These are phyloP conservation scores for Streptopelia turtur DNA, from an alignment of 2,797 vertebrate species.

Conservation along the genomic window DNA sequence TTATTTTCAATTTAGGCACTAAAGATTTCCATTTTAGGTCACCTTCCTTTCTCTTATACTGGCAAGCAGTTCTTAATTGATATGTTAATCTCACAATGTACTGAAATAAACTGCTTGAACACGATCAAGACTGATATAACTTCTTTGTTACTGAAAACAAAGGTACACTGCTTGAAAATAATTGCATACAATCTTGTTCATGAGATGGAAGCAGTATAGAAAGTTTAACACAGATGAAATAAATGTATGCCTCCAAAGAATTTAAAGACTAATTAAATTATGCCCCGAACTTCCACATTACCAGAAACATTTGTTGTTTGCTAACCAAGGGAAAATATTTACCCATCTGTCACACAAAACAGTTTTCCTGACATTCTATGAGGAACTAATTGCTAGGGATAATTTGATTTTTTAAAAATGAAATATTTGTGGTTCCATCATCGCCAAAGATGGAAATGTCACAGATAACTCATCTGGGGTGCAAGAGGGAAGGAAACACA, in stretches of 20 bases:
- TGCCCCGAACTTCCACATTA: not conserved
- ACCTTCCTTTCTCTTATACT: not conserved
- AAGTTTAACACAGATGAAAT: not conserved
- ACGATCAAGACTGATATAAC: not conserved
- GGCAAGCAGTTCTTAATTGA: not conserved
- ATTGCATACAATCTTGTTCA: not conserved
- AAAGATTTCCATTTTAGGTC: not conserved
- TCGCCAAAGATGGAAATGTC: slow-evolving; percentile 8
- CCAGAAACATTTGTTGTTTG: not conserved
- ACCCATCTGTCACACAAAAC: not conserved
- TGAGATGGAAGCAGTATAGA: not conserved
- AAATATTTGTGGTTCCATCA: not conserved
- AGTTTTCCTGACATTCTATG: not conserved
- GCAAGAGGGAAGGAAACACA: not conserved
- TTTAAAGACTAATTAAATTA: slow-evolving; percentile 3
- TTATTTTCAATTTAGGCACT: not conserved
- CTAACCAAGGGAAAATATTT: slow-evolving; percentile 19
- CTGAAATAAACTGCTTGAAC: not conserved
- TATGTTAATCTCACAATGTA: not conserved
- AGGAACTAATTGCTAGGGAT: slow-evolving; percentile 24
- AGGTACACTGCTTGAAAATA: not conserved
- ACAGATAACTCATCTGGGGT: not conserved
- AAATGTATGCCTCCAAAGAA: not conserved
- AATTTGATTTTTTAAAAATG: slow-evolving; percentile 8
- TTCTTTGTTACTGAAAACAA: not conserved